phyloP scores from a whole-genome alignment of 1,140 invertebrate genomes.

The Drosophila prosaltans region DNA sequence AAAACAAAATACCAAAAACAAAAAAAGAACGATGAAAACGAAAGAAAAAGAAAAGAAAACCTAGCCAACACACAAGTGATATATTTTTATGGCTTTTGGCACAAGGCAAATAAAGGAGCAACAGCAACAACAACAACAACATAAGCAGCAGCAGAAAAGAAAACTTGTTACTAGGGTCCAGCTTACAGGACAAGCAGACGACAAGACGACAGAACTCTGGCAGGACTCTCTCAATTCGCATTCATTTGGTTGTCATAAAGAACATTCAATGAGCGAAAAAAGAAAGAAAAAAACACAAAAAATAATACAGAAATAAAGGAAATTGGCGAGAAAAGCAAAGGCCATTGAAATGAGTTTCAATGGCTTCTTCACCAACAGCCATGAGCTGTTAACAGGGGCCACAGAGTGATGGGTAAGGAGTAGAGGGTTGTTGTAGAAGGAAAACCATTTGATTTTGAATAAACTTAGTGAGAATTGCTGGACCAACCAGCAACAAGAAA shows the following conservation, averaged over 20 bases:
- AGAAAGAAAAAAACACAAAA: neutral
- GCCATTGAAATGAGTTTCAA: slow-evolving; percentile 78
- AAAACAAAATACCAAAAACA: neutral
- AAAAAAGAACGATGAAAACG: neutral
- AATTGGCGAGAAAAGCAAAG: slow-evolving; percentile 80
- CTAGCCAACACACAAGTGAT: slow-evolving; percentile 44
- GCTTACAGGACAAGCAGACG: slow-evolving; percentile 19
- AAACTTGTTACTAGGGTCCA: slow-evolving; percentile 37
- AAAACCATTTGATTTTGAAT: slow-evolving; percentile 79
- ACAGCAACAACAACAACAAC: neutral
- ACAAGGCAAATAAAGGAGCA: slow-evolving; percentile 37
- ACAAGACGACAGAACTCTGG: slow-evolving; percentile 34
- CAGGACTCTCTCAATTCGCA: slow-evolving; percentile 43
- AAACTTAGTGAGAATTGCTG: slow-evolving; percentile 76
- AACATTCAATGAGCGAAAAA: slow-evolving; percentile 75
- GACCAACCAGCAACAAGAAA: slow-evolving; percentile 1
- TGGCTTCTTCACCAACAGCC: slow-evolving; percentile 39
- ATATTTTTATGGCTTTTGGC: slow-evolving; percentile 56
- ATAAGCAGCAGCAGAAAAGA: slow-evolving; percentile 24
- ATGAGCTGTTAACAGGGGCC: slow-evolving; percentile 2
- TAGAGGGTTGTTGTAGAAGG: slow-evolving; percentile 33
- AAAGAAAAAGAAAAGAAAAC: slow-evolving; percentile 30
- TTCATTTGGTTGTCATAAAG: slow-evolving; percentile 77
- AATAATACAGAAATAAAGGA: slow-evolving; percentile 66
- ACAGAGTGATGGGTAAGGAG: neutral